phyloP scores from a whole-genome alignment of 2,888 invertebrate genomes.

The Clistopyga incitator region DNA sequence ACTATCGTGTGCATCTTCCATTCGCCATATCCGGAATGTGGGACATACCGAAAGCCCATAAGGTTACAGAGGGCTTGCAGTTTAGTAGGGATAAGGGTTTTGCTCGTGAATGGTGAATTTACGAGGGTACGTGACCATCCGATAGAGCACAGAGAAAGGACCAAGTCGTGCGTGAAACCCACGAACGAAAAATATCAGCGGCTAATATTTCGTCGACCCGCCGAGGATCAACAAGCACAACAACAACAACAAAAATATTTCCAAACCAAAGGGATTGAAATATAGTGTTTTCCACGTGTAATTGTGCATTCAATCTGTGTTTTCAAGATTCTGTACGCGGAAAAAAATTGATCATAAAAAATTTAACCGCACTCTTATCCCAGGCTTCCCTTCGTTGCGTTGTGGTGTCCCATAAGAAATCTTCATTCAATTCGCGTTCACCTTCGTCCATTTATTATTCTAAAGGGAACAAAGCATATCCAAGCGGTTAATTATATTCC shows the following conservation, averaged over 20 bases:
- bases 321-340: too few relatives aligned
- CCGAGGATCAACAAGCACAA: not conserved
- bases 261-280: too few relatives aligned
- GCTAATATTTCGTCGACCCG: conserved; percentile 24
- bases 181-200: conserved; percentile 36
- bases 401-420: too few relatives aligned
- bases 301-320: too few relatives aligned
- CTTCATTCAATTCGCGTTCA: conserved; percentile 1
- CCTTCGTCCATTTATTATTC: conserved; percentile 30
- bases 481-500: conserved; percentile 55
- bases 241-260: too few relatives aligned
- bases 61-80: not conserved
- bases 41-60: conserved; percentile 5
- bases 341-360: too few relatives aligned
- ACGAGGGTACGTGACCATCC: conserved; percentile 34
- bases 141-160: not conserved
- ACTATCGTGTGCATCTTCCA: not conserved
- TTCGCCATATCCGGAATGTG: not conserved
- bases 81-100: conserved; percentile 18
- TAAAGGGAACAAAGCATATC: conserved; percentile 15
- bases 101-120: conserved; percentile 38
- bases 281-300: too few relatives aligned
- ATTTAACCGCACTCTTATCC: not conserved
- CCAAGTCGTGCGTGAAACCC: conserved; percentile 20
- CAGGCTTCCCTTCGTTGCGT: too few relatives aligned